A percentile compares a stretch with the other conserved stretches of the same genome.
Evolutionary conservation across 2,113 vertebrate genomes (phyloP).

Genomic region (Oostethus manadensis): DNA sequence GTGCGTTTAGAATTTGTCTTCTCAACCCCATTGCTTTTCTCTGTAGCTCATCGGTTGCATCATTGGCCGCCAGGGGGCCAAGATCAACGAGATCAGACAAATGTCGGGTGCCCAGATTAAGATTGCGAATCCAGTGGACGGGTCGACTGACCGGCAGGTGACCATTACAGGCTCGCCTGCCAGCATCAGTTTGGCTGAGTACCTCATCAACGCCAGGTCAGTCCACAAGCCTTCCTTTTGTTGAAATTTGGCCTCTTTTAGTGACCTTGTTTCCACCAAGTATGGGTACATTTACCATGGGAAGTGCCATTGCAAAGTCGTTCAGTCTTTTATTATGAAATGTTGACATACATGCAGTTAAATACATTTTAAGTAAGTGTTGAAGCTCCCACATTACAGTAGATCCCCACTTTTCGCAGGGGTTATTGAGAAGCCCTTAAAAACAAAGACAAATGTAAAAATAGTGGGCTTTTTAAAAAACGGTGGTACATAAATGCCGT

Average conservation of each 20-base stretch:
- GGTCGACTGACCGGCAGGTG: slow-evolving; percentile 93
- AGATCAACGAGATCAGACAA: slow-evolving; percentile 99
- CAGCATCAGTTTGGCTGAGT: slow-evolving; percentile 97
- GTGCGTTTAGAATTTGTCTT: neutral
- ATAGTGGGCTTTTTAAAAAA: too few species aligned
- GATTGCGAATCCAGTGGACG: slow-evolving; percentile 96
- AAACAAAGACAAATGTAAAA: too few species aligned
- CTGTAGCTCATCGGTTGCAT: slow-evolving; percentile 94
- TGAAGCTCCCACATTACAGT: too few species aligned
- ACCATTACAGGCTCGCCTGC: slow-evolving; percentile 97
- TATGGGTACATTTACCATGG: too few species aligned
- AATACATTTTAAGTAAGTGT: too few species aligned
- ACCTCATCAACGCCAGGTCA: slow-evolving; percentile 99
- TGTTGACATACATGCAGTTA: too few species aligned
- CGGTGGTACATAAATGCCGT: too few species aligned
- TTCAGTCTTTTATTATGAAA: too few species aligned
- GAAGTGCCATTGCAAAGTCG: too few species aligned
- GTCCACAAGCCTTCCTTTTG: slow-evolving; percentile 20
- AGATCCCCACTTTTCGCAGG: too few species aligned
- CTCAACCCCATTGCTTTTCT: neutral
- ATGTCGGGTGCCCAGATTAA: slow-evolving; percentile 99
- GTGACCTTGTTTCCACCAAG: neutral
- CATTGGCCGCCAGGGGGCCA: slow-evolving; percentile 95
- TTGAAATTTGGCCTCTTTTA: too few species aligned
- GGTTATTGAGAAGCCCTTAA: too few species aligned